These are phyloP conservation scores for Pygoscelis adeliae DNA, from an alignment of 2,113 vertebrate genomes.

Conservation along the genomic window DNA sequence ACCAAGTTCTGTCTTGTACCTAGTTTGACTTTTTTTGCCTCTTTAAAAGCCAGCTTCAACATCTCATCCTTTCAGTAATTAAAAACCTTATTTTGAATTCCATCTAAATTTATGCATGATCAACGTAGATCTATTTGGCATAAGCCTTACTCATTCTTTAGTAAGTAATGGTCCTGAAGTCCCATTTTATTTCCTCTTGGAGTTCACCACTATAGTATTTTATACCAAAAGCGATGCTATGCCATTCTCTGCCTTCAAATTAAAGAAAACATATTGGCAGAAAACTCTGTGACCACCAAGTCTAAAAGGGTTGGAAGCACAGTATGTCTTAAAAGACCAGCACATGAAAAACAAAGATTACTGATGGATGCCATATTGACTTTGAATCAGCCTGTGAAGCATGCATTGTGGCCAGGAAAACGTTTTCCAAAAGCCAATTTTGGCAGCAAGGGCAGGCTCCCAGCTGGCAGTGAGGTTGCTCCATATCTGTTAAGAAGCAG, in stretches of 20 bases:
- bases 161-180: not conserved
- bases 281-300: not conserved
- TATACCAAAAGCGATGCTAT: not conserved
- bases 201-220: not conserved
- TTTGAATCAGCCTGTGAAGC: not conserved
- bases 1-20: not conserved
- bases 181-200: not conserved
- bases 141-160: not conserved
- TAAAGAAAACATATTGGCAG: not conserved
- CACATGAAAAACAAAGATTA: not conserved
- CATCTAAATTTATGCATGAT: slow-evolving; percentile 11
- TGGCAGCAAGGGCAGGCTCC: not conserved
- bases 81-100: not conserved
- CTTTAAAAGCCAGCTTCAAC: not conserved
- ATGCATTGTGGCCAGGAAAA: not conserved
- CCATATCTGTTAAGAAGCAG: not conserved
- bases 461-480: not conserved
- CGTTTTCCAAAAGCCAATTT: not conserved
- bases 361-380: not conserved
- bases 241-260: not conserved
- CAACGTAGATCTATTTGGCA: not conserved
- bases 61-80: not conserved
- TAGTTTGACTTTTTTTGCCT: not conserved
- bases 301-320: not conserved
- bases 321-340: not conserved